Conservation (phyloP, 2,797 vertebrate genomes). For the Enteromius viviparus region DNA sequence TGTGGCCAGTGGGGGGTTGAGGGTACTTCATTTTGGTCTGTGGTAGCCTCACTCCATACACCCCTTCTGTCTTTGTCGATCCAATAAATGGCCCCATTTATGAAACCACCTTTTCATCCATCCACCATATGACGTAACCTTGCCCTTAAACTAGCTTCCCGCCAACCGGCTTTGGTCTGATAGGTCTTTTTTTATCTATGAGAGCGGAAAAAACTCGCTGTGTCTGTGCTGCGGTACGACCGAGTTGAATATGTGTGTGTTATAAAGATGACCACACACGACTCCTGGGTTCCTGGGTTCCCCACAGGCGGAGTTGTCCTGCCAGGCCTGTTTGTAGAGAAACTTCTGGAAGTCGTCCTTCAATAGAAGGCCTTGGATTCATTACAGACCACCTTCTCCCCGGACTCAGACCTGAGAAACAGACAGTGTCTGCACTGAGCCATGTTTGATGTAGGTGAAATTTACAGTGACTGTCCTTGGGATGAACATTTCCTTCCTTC, state of each 20-base stretch:
- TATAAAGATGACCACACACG: conserved; percentile 51
- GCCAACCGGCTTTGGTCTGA: conserved; percentile 46
- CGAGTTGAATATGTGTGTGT: conserved; percentile 19
- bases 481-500: conserved; percentile 22
- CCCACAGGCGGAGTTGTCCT: conserved; percentile 37
- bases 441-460: conserved; percentile 34
- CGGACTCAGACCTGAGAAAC: conserved; percentile 18
- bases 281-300: conserved; percentile 41
- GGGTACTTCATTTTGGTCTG: conserved; percentile 63
- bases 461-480: conserved; percentile 45
- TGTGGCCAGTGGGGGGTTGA: conserved; percentile 51
- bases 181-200: conserved; percentile 45
- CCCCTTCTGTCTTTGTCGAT: conserved; percentile 42
- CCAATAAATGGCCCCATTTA: conserved; percentile 55
- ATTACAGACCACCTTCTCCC: conserved; percentile 8
- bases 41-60: conserved; percentile 48
- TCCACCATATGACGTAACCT: conserved; percentile 51
- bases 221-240: conserved; percentile 25
- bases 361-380: not conserved
- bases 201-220: conserved; percentile 34
- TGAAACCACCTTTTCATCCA: conserved; percentile 54
- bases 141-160: conserved; percentile 42
- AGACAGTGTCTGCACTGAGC: conserved; percentile 20
- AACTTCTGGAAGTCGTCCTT: conserved; percentile 25
- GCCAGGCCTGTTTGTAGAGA: conserved; percentile 39